Conservation (phyloP, 2,888 invertebrate genomes). For the Thyatira batis region DNA sequence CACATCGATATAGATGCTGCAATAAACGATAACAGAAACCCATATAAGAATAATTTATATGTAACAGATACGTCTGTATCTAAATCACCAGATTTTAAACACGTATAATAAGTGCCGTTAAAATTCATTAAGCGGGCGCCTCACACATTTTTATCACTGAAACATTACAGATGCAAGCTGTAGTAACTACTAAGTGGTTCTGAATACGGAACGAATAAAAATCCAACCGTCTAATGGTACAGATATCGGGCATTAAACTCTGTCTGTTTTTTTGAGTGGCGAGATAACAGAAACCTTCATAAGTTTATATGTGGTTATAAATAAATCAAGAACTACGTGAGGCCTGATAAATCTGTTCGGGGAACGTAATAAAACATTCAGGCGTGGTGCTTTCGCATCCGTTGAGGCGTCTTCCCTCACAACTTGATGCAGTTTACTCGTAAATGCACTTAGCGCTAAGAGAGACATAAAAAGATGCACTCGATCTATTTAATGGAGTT, state of each 20-base stretch:
- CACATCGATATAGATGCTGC: too few relatives aligned
- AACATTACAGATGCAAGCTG: constrained; percentile 60
- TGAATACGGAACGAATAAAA: constrained; percentile 53
- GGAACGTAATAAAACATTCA: constrained; percentile 59
- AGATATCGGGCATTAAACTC: constrained; percentile 60
- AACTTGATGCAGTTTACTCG: constrained; percentile 66
- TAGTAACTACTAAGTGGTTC: constrained; percentile 53
- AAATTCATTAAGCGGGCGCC: constrained; percentile 46
- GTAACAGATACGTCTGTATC: constrained; percentile 17
- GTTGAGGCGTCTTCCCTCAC: constrained; percentile 37
- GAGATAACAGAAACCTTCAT: constrained; percentile 57
- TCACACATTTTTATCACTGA: constrained; percentile 60
- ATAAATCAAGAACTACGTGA: constrained; percentile 31
- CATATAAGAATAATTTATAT: constrained; percentile 15
- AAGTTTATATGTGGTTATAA: constrained; percentile 36
- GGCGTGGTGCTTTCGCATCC: constrained; percentile 50
- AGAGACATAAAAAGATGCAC: constrained; percentile 73
- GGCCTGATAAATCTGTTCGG: constrained; percentile 49
- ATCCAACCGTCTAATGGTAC: constrained; percentile 37
- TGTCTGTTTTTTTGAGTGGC: constrained; percentile 59
- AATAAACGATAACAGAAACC: constrained; percentile 14
- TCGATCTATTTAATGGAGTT: constrained; percentile 68
- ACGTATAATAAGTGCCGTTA: constrained; percentile 26
- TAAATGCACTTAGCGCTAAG: constrained; percentile 75
- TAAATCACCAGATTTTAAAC: constrained; percentile 22